A percentile compares a stretch with the other conserved stretches of the same genome.
Evolutionary conservation across 2,888 invertebrate species (phyloP).

Genomic region (Netelia fuscicornis): DNA sequence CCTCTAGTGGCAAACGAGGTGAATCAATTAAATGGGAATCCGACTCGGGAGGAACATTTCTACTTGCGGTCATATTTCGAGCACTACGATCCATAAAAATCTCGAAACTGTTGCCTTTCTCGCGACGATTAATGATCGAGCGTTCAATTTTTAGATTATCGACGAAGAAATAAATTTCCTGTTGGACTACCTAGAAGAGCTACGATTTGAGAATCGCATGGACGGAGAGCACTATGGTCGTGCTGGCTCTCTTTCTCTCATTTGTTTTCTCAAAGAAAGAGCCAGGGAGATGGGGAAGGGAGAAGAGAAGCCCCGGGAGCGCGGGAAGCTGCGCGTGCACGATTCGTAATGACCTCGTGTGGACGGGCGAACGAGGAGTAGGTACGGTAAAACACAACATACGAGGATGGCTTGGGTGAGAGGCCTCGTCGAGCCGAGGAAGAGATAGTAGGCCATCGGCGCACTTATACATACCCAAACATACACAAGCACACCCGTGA

Average conservation of each 20-base stretch:
- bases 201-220: neutral
- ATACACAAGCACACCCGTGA: neutral
- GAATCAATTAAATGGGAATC: too few relatives aligned
- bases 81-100: too few relatives aligned
- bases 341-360: slow-evolving; percentile 83
- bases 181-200: slow-evolving; percentile 24
- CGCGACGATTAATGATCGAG: too few relatives aligned
- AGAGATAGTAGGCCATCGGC: slow-evolving; percentile 83
- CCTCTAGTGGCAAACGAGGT: too few relatives aligned
- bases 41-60: too few relatives aligned
- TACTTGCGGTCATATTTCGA: too few relatives aligned
- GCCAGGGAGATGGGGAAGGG: neutral
- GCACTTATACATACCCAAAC: slow-evolving; percentile 30
- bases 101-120: too few relatives aligned
- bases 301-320: slow-evolving; percentile 52
- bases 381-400: slow-evolving; percentile 33
- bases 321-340: slow-evolving; percentile 68
- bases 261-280: neutral
- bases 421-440: slow-evolving; percentile 76
- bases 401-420: slow-evolving; percentile 77
- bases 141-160: neutral
- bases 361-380: slow-evolving; percentile 78
- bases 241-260: slow-evolving; percentile 5
- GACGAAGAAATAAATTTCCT: slow-evolving; percentile 8
- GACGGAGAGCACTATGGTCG: neutral